phyloP scores from a whole-genome alignment of 2,888 invertebrate species.

The Ashinkailepas kermadecensis region DNA sequence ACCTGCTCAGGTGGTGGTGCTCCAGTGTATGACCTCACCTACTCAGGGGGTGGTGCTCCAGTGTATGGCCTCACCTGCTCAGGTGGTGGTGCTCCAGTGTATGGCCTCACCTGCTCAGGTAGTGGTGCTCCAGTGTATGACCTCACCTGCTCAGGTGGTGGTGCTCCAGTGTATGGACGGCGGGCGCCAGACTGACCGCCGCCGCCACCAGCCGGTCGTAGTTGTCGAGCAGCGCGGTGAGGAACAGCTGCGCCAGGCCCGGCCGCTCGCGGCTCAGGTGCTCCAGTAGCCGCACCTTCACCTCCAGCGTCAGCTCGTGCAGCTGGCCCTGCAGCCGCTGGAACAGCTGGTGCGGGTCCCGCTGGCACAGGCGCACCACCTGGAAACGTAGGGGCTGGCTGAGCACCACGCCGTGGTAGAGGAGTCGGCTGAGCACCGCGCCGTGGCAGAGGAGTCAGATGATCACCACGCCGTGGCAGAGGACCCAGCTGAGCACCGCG shows the following conservation, averaged over 20 bases:
- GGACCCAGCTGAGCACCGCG: no score
- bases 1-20: not conserved
- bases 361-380: constrained; percentile 43
- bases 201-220: constrained; percentile 56
- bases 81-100: not conserved
- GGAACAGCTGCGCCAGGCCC: constrained; percentile 18
- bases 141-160: constrained; percentile 47
- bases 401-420: no score
- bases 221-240: constrained; percentile 52
- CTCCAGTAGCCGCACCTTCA: constrained; percentile 52
- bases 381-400: constrained; percentile 36
- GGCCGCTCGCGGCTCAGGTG: constrained; percentile 40
- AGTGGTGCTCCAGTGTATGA: no score
- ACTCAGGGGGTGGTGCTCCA: not conserved
- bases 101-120: not conserved
- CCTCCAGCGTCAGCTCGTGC: constrained; percentile 56
- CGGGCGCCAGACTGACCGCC: constrained; percentile 51
- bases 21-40: not conserved
- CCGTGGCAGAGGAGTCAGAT: no score
- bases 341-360: constrained; percentile 57
- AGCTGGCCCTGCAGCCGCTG: constrained; percentile 55
- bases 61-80: not conserved
- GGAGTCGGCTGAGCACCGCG: no score
- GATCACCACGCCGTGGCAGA: no score
- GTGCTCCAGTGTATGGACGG: constrained; percentile 53